Percentiles rank a stretch among this genome's conserved stretches.
Conservation (phyloP, 2,797 vertebrate species). For the Scolopax rusticola region DNA sequence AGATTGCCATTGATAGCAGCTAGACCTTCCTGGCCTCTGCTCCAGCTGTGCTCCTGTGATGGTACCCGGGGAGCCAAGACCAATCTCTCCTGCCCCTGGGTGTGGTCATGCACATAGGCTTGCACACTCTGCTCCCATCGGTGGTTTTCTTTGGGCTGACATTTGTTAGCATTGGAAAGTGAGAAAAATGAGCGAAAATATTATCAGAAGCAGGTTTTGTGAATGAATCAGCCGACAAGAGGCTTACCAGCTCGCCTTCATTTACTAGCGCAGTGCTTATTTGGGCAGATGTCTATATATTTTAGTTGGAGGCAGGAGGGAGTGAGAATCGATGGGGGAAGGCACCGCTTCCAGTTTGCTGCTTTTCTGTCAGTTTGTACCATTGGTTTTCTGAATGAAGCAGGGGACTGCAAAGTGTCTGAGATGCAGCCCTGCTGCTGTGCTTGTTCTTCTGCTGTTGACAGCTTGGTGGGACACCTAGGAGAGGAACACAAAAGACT, state of each 20-base stretch:
- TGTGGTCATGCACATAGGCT: conserved; percentile 43
- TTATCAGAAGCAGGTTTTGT: conserved; percentile 75
- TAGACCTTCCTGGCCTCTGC: not conserved
- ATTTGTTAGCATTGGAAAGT: conserved; percentile 66
- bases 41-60: conserved; percentile 3
- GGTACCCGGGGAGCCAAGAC: conserved; percentile 36
- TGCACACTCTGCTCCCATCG: not conserved
- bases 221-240: conserved; percentile 71
- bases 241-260: conserved; percentile 63
- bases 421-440: not conserved
- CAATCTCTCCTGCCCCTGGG: conserved; percentile 17
- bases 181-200: conserved; percentile 65
- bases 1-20: not conserved
- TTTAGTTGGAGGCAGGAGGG: conserved; percentile 62
- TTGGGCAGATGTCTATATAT: conserved; percentile 66
- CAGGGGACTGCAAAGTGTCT: not conserved
- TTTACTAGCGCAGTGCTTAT: conserved; percentile 65
- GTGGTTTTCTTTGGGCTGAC: conserved; percentile 65
- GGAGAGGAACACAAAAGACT: not conserved
- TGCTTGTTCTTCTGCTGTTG: not conserved
- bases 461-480: not conserved
- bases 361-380: not conserved
- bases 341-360: conserved; percentile 25
- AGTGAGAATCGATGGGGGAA: conserved; percentile 16
- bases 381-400: conserved; percentile 29